Base-by-base conservation (phyloP, 2,888 invertebrate genomes). In the Ochlodes sylvanus region DNA sequence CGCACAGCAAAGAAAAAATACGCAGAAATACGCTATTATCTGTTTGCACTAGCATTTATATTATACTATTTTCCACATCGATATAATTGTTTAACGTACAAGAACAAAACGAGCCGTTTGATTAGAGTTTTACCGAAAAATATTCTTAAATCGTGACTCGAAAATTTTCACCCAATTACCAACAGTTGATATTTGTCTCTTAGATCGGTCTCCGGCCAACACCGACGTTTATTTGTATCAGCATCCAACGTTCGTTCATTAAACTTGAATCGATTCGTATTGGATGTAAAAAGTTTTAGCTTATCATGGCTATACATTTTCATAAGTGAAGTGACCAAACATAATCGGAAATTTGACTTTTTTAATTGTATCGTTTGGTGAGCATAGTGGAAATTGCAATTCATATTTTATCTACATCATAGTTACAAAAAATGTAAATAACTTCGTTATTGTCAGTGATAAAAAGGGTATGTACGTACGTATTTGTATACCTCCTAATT, bases 61-160 rank as follows among this genome's bases (percentile, higher is more conserved):
- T 1, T 7, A 14, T 14, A 42, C 1, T 42, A 42, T 14, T 42
- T 42, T 42, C 14, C 17, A 9, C 17, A 3, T 47, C 0, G 10
- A 41, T 38, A 44, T n/a, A 42, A 19, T 42, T 32, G 17, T 63
- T 56, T 21, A 56, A 41, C 44, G n/a, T 56, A 17, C 27, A 32
- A 32, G 32, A 44, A 19, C 44, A 44, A 55, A 64, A 38, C 60
- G 44, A 41, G 4, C 17, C 42, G n/a, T 50, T 62, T 66, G 63
- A 57, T 65, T 69, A 68, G 47, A 67, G 69, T 71, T 69, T 66
- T 73, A 76, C 79, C 73, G 85, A 83, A 87, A 87, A 86, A 85
- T 84, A 83, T 81, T 54, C 76, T 76, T 44, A 72, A 71, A 73
- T 88, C 90, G 92, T 91, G 92, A 89, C 79, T 61, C 76, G 71